Evolutionary conservation across 1,140 invertebrate species (phyloP).

Genomic region (Eubasilissa regina): DNA sequence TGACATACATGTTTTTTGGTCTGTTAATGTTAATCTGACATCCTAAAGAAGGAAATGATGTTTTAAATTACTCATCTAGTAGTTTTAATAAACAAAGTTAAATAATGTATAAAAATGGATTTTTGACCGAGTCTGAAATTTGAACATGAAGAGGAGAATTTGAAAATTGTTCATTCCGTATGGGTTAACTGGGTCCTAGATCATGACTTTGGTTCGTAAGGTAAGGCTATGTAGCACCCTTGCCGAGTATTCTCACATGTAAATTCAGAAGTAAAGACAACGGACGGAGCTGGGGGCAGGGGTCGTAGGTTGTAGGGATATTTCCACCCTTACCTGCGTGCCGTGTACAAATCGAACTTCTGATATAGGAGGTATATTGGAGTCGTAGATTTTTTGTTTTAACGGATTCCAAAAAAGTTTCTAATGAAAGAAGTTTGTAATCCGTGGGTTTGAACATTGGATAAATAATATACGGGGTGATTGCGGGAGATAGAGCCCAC

Average conservation of each 20-base stretch:
- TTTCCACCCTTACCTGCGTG: constrained; percentile 19
- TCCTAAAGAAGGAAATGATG: too few relatives aligned
- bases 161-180: neutral
- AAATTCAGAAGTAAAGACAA: constrained; percentile 32
- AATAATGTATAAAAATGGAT: too few relatives aligned
- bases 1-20: too few relatives aligned
- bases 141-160: neutral
- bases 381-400: constrained; percentile 33
- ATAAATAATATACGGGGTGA: constrained; percentile 14
- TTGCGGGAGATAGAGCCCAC: constrained; percentile 15
- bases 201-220: neutral
- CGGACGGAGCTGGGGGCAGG: neutral
- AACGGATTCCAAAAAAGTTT: constrained; percentile 40
- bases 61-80: too few relatives aligned
- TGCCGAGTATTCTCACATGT: constrained; percentile 9
- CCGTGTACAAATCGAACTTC: constrained; percentile 17
- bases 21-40: too few relatives aligned
- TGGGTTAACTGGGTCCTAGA: neutral
- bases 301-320: neutral
- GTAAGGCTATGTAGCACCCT: neutral
- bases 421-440: constrained; percentile 42
- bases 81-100: too few relatives aligned
- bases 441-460: constrained; percentile 12
- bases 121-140: too few relatives aligned
- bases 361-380: constrained; percentile 6